Conservation (phyloP, 2,797 vertebrate genomes). For the Chaenodraco wilsoni region DNA sequence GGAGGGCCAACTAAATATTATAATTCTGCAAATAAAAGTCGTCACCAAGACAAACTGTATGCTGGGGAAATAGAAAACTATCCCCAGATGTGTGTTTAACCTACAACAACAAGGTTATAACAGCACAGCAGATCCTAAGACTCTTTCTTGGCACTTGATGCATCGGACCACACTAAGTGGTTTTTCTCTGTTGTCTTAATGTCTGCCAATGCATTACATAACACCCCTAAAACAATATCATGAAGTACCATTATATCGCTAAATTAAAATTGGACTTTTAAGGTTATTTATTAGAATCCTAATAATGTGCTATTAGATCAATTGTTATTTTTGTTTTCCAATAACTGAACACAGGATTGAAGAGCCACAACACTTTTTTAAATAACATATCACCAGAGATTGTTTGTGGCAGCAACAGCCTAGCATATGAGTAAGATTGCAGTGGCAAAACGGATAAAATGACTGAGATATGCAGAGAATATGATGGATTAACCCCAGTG, state of each 20-base stretch:
- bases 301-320: background rate
- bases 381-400: background rate
- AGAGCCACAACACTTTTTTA: background rate
- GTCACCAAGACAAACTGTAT: constrained; percentile 1
- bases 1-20: background rate
- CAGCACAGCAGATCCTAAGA: constrained; percentile 21
- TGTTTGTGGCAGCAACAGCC: background rate
- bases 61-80: background rate
- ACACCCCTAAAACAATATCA: background rate
- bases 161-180: background rate
- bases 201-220: background rate
- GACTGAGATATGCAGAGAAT: constrained; percentile 1
- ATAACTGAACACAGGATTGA: background rate
- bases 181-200: background rate
- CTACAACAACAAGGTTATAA: constrained; percentile 25
- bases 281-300: too few relatives aligned
- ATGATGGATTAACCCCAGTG: constrained; percentile 3
- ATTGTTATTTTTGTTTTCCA: background rate
- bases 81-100: constrained; percentile 42
- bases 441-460: constrained; percentile 11
- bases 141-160: constrained; percentile 24
- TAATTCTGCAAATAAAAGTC: background rate
- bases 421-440: background rate
- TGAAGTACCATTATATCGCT: background rate
- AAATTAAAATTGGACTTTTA: background rate